phyloP scores from a whole-genome alignment of 2,888 invertebrate species.

The Nomada fabriciana region DNA sequence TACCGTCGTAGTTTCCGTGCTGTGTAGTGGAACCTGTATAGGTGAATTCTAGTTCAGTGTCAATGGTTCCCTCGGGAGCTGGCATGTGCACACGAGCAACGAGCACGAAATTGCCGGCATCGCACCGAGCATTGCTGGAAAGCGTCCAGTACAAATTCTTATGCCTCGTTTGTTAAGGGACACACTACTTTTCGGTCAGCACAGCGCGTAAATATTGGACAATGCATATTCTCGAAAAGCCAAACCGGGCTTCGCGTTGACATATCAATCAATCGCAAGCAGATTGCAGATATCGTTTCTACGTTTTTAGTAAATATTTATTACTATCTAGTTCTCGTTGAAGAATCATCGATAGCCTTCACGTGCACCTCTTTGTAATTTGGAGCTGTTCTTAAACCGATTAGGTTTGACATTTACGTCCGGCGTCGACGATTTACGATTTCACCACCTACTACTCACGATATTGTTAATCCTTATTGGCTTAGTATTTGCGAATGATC shows the following conservation, averaged over 20 bases:
- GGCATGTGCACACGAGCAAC: neutral
- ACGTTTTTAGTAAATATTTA: too few relatives aligned
- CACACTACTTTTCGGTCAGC: neutral
- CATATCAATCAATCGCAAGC: neutral
- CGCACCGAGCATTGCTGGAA: slow-evolving; percentile 8
- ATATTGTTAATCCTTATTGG: too few relatives aligned
- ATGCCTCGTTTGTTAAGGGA: slow-evolving; percentile 15
- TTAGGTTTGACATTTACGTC: too few relatives aligned
- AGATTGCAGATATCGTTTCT: neutral
- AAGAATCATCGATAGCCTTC: too few relatives aligned
- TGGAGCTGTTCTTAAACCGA: too few relatives aligned
- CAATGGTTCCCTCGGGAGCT: neutral
- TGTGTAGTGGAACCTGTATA: neutral
- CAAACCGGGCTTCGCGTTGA: neutral
- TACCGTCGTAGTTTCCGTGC: too few relatives aligned
- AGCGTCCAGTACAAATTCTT: slow-evolving; percentile 21
- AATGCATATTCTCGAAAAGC: neutral
- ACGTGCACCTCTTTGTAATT: too few relatives aligned
- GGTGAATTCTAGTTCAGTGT: slow-evolving; percentile 4
- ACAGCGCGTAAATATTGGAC: slow-evolving; percentile 11
- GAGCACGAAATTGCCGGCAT: slow-evolving; percentile 11
- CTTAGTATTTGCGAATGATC: too few relatives aligned
- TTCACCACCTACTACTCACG: too few relatives aligned
- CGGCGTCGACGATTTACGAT: too few relatives aligned
- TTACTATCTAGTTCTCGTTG: too few relatives aligned